Percentiles rank a stretch among this genome's conserved stretches.
Conservation (phyloP, 1,140 invertebrate species). For the Euura saliciscinereae region DNA sequence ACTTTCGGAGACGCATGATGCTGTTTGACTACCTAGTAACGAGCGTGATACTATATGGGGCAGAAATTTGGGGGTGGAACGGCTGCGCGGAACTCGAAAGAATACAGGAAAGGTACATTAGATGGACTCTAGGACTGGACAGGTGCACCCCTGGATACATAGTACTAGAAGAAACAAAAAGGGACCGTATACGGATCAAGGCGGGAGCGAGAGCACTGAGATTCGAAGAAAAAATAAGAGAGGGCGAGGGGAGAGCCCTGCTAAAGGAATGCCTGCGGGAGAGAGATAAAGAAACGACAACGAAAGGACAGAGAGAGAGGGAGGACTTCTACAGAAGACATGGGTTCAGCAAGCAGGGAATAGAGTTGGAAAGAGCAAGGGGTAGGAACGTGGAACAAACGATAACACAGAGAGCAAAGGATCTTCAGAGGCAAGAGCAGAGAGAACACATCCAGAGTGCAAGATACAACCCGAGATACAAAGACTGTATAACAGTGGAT, state of each 20-base stretch:
- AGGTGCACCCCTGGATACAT: constrained; percentile 13
- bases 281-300: neutral
- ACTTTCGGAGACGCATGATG: constrained; percentile 13
- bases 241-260: neutral
- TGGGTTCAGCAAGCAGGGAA: neutral
- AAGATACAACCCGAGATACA: too few species aligned
- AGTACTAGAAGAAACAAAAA: neutral
- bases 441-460: too few species aligned
- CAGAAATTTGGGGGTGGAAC: constrained; percentile 13
- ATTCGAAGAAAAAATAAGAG: constrained; percentile 15
- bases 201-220: neutral
- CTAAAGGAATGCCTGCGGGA: constrained; percentile 10
- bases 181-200: neutral
- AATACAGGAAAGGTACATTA: constrained; percentile 20
- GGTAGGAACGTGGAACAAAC: neutral
- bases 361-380: neutral
- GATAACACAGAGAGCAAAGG: too few species aligned
- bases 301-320: neutral
- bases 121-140: constrained; percentile 21
- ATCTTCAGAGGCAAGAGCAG: too few species aligned
- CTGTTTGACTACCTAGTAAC: constrained; percentile 13
- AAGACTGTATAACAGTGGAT: too few species aligned
- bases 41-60: neutral
- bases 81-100: constrained; percentile 11
- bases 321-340: neutral